Base-by-base conservation (phyloP, 2,113 vertebrate genomes). In the Ursus arctos region DNA sequence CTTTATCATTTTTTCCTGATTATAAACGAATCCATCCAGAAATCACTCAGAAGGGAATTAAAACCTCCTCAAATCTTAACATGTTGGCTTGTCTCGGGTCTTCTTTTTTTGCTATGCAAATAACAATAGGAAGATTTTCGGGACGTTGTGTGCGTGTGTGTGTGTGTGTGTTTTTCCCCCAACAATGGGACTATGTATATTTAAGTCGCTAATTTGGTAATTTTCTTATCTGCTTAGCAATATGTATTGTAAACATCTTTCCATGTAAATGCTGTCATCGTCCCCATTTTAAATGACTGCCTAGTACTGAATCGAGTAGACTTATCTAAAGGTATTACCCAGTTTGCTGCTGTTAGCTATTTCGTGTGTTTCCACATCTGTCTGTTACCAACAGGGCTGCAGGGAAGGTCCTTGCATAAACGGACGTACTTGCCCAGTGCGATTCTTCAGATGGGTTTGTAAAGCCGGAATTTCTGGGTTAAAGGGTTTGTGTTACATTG, bases 371-470 rank as follows among this genome's bases (percentile, higher is more conserved):
- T 71, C 53, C 31, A 21, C 28, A 28, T 28, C 47, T 10, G 26
- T 88, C 71, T 85, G 7, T 51, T 71, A 22, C 21, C 79, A 89
- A 47, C 28, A 26, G 63, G 1, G 0, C 71, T 26, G 14, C 6
- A 11, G 21, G 63, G 33, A 24, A 28, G 81, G 43, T 85, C 67
- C 57, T 90, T 59, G 69, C 12, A 12, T 43, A 53, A 72, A 61
- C 51, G 24, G 7, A 21, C 28, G 36, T 22, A 57, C 79, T 77
- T 82, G n/a, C n/a, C n/a, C 40, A 36, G 26, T 65, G 81, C 51
- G 43, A 26, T 87, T 83, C 83, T 86, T 95, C 74, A 81, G 80
- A 80, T 67, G 72, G 87, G 67, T 24, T 71, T 76, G 63, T 71
- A 77, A 69, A 55, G 2, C 13, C 4, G 67, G 33, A 16, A 22